Conservation (phyloP, 2,888 invertebrate species). For the Folsomia candida region DNA sequence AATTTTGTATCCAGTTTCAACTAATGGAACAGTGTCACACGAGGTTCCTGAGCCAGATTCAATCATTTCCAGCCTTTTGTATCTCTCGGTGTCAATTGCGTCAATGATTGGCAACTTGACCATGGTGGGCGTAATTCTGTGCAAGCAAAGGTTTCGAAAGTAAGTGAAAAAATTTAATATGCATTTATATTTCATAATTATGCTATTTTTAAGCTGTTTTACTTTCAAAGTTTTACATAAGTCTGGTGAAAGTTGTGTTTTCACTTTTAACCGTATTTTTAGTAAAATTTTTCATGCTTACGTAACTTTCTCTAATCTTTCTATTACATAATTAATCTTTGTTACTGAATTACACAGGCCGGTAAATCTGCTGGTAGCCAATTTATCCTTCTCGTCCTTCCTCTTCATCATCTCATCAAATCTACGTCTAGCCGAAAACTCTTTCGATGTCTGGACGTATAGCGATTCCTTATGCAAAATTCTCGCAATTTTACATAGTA, state of each 20-base stretch:
- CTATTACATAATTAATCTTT: too few species aligned
- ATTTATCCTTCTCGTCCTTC: slow-evolving; percentile 37
- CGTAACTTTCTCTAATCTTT: background rate
- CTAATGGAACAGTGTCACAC: too few species aligned
- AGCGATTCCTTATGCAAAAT: slow-evolving; percentile 24
- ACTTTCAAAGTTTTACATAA: too few species aligned
- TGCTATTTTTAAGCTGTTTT: too few species aligned
- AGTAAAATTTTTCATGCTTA: too few species aligned
- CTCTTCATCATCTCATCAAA: slow-evolving; percentile 38
- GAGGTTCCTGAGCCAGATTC: slow-evolving; percentile 19
- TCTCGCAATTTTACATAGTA: slow-evolving; percentile 37
- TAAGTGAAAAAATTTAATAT: slow-evolving; percentile 7
- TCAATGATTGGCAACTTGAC: slow-evolving; percentile 32
- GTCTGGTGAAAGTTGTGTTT: too few species aligned
- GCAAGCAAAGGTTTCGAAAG: slow-evolving; percentile 33
- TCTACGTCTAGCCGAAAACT: slow-evolving; percentile 31
- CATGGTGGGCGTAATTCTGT: slow-evolving; percentile 31
- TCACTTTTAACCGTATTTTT: too few species aligned
- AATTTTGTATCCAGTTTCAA: too few species aligned
- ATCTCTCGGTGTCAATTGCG: slow-evolving; percentile 14
- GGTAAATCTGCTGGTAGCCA: slow-evolving; percentile 43
- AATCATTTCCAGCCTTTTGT: slow-evolving; percentile 26
- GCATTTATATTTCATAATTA: background rate
- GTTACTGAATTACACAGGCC: too few species aligned
- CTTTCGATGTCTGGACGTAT: slow-evolving; percentile 28